A percentile compares a stretch with the other conserved stretches of the same genome.
These are phyloP conservation scores for Cinclus mexicanus DNA, from an alignment of 2,113 vertebrate genomes.

Conservation along the genomic window DNA sequence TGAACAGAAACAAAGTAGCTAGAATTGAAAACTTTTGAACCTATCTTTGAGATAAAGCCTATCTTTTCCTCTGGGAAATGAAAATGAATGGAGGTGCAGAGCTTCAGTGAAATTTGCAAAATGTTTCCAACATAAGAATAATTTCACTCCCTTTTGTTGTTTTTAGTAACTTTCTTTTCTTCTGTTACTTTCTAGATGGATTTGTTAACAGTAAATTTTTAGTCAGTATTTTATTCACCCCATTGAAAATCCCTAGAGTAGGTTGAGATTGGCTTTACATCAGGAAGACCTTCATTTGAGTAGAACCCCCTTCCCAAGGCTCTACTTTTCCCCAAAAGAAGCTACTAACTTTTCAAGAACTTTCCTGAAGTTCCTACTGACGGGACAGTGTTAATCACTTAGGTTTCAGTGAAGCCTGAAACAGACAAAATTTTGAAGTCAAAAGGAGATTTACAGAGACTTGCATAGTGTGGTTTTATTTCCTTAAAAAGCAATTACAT, in stretches of 20 bases:
- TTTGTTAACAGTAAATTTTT: neutral
- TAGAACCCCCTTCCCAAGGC: neutral
- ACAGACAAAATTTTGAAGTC: neutral
- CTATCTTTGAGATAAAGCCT: neutral
- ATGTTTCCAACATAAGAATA: neutral
- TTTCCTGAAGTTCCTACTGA: neutral
- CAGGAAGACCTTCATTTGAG: neutral
- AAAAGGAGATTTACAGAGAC: neutral
- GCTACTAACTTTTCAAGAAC: neutral
- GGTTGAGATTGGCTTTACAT: neutral
- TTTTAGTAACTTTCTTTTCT: neutral
- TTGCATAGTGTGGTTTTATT: neutral
- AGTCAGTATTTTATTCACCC: neutral
- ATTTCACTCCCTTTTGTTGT: neutral
- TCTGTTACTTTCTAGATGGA: neutral
- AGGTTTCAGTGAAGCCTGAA: neutral
- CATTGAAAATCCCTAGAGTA: neutral
- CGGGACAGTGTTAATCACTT: rapidly evolving
- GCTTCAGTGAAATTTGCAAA: neutral
- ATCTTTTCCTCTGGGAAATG: neutral
- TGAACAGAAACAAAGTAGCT: neutral
- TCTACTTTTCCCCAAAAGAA: neutral
- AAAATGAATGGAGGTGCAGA: neutral
- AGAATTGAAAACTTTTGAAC: slow-evolving; percentile 41
- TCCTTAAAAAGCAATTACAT: neutral